Base-by-base conservation (phyloP, 2,888 invertebrate genomes). In the Dicyrtomina minuta region DNA sequence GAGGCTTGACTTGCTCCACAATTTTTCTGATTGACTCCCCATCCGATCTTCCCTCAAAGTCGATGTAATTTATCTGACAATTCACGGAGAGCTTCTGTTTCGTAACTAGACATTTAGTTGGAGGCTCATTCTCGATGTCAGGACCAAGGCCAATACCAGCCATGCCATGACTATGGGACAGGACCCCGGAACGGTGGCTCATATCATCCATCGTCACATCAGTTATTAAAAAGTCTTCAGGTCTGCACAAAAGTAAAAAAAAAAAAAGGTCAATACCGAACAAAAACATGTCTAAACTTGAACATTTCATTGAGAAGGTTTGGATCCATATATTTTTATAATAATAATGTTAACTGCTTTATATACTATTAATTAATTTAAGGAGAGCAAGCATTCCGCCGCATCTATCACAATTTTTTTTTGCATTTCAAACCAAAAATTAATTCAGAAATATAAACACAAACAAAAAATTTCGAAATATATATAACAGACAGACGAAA, bases 61-160 rank as follows among this genome's bases (percentile, higher is more conserved):
- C 99, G 72, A 99, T 97, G 80, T 93, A 97, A 77, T 92, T 90
- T 8, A 98, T 88, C 79, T 89, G 89, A 2, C 95, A 95, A 79
- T 90, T 89, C 0, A 97, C 87, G 74, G 88, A 86, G 56, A 96
- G 87, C 0, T 88, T 88, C 4, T 92, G 88, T 6, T 87, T 87
- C 27, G 88, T 85, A 12, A 87, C 85, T 2, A 94, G 85, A 80
- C 96, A 95, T 82, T 97, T 97, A 22, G 94, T 94, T 0, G 97
- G 97, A 65, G 92, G 88, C 80, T 96, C 95, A 12, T 86, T 82
- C 20, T 75, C 77, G 27, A 86, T 83, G 80, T 83, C 83, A 75
- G 49, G 24, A 62, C 46, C 26, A 41, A 65, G 49, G 26, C 60
- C 70, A 44, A 22, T 27, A 53, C 51, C 60, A 43, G 27, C 58